These are phyloP conservation scores for Hemibagrus wyckioides DNA, from an alignment of 2,113 vertebrate species.

Conservation along the genomic window DNA sequence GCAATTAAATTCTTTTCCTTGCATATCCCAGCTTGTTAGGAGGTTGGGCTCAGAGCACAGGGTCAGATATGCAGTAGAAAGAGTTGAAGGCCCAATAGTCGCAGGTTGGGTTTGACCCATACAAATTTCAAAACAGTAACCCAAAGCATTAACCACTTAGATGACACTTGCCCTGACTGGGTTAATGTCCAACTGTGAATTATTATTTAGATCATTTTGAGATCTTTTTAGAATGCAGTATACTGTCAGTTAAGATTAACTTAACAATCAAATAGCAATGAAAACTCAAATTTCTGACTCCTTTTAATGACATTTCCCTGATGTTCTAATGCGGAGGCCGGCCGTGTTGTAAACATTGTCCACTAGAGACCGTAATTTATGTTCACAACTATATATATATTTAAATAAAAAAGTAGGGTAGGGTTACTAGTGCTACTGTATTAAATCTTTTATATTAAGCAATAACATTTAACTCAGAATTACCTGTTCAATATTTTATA, in stretches of 20 bases:
- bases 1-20: too few species aligned
- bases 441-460: neutral
- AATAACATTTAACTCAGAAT: neutral
- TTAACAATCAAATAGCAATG: neutral
- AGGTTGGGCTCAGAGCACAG: too few species aligned
- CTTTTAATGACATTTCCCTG: constrained; percentile 8
- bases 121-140: too few species aligned
- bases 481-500: constrained; percentile 12
- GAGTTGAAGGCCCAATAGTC: too few species aligned
- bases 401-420: too few species aligned
- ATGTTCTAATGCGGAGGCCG: neutral
- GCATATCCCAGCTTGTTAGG: neutral
- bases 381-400: too few species aligned
- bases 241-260: constrained; percentile 9
- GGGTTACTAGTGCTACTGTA: neutral
- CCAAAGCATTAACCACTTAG: too few species aligned
- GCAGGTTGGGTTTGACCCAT: too few species aligned
- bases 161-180: too few species aligned
- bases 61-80: too few species aligned
- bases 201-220: neutral
- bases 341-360: constrained; percentile 27
- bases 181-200: neutral
- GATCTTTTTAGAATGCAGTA: neutral
- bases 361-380: neutral
- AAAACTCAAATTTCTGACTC: constrained; percentile 12